These are phyloP conservation scores for Conops quadrifasciatus DNA, from an alignment of 2,888 invertebrate genomes.

Conservation along the genomic window DNA sequence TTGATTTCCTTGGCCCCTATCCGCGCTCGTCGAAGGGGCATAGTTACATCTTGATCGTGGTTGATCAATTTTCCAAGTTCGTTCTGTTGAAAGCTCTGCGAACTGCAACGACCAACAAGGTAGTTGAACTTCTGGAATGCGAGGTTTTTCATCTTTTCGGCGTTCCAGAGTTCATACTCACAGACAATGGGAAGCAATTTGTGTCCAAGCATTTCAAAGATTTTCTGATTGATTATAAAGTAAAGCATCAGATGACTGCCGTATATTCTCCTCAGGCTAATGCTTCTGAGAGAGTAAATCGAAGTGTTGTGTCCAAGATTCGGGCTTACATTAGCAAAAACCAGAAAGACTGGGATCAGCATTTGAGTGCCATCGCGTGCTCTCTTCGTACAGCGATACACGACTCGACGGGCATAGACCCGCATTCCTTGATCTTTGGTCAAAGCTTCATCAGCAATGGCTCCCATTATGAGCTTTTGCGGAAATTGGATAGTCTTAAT, in stretches of 20 bases:
- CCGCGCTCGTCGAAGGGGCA: conserved; percentile 26
- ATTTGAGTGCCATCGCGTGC: no score
- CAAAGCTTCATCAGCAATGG: no score
- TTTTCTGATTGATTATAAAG: conserved; percentile 4
- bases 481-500: no score
- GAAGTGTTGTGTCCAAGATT: not conserved
- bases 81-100: conserved; percentile 26
- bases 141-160: conserved; percentile 15
- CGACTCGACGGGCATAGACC: no score
- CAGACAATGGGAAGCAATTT: conserved; percentile 23
- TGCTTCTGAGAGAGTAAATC: conserved; percentile 20
- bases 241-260: conserved; percentile 2
- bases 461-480: no score
- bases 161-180: conserved; percentile 4
- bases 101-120: conserved; percentile 14
- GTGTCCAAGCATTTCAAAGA: not conserved
- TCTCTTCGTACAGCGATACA: no score
- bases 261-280: conserved; percentile 20
- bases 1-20: conserved; percentile 26
- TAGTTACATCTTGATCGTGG: conserved; percentile 35
- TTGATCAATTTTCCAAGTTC: conserved; percentile 40
- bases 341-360: no score
- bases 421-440: no score
- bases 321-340: no score
- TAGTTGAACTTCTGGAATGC: conserved; percentile 17